A percentile compares a stretch with the other conserved stretches of the same genome.
phyloP scores from a whole-genome alignment of 2,113 vertebrate species.

The Thoracochromis brauschi region DNA sequence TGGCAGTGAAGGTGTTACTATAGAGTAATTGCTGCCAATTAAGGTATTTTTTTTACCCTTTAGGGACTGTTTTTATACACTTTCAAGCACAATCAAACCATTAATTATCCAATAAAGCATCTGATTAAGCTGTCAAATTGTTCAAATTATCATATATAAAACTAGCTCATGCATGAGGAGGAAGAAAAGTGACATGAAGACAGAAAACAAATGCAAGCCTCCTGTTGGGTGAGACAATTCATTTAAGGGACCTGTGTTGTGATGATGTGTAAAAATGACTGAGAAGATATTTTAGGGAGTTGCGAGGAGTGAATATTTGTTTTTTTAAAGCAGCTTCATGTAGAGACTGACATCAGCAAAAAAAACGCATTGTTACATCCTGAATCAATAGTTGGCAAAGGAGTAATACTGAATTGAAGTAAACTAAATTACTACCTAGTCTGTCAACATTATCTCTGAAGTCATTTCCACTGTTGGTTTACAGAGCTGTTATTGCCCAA shows the following conservation, averaged over 20 bases:
- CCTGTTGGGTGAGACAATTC: not conserved
- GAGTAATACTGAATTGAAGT: not conserved
- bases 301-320: not conserved
- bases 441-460: not conserved
- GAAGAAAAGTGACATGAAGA: constrained; percentile 32
- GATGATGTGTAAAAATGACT: constrained; percentile 24
- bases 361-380: not conserved
- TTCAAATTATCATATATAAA: not conserved
- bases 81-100: not conserved
- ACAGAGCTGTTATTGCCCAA: not conserved
- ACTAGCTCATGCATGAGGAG: constrained; percentile 7
- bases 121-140: not conserved
- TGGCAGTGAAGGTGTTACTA: not conserved
- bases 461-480: not conserved
- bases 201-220: constrained; percentile 19
- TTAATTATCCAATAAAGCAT: not conserved
- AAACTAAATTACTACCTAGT: not conserved
- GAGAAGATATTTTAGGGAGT: not conserved
- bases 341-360: not conserved
- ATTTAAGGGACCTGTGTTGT: not conserved
- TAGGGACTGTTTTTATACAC: not conserved
- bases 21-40: not conserved
- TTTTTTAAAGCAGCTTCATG: not conserved
- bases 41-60: not conserved
- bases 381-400: not conserved